A percentile compares a stretch with the other conserved stretches of the same genome.
Conservation (phyloP, 2,888 invertebrate genomes). For the Drosophila gaucha region DNA sequence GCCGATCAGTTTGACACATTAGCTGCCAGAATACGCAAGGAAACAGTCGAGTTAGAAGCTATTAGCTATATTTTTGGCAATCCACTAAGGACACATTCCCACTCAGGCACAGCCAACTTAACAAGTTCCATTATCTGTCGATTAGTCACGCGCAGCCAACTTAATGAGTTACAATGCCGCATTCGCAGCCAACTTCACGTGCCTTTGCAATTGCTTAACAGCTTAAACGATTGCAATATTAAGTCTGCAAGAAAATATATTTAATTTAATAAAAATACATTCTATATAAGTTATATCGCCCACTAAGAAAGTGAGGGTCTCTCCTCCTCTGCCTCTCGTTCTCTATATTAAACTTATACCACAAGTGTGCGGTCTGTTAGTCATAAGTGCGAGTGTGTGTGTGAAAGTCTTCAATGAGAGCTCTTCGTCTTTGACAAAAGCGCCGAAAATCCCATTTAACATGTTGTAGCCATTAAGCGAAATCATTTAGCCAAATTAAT, state of each 20-base stretch:
- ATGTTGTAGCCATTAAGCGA: constrained; percentile 77
- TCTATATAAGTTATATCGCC: not conserved
- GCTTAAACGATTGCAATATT: not conserved
- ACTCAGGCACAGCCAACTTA: not conserved
- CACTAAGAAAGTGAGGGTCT: not conserved
- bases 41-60: no score
- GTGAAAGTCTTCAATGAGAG: constrained; percentile 5
- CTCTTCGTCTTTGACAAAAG: constrained; percentile 58
- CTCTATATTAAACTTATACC: no score
- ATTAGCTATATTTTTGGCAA: no score
- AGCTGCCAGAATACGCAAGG: no score
- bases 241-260: not conserved
- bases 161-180: not conserved
- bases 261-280: not conserved
- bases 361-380: constrained; percentile 7
- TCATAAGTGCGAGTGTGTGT: constrained; percentile 5
- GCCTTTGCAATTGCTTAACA: not conserved
- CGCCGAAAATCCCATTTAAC: constrained; percentile 74
- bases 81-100: no score
- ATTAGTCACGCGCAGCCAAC: constrained; percentile 10
- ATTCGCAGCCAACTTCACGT: not conserved
- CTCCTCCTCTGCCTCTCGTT: not conserved
- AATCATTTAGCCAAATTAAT: constrained; percentile 77
- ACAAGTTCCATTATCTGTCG: not conserved
- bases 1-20: no score